Percentiles rank a stretch among this genome's conserved stretches.
Conservation (phyloP, 2,888 invertebrate genomes). For the Bombylius discolor region DNA sequence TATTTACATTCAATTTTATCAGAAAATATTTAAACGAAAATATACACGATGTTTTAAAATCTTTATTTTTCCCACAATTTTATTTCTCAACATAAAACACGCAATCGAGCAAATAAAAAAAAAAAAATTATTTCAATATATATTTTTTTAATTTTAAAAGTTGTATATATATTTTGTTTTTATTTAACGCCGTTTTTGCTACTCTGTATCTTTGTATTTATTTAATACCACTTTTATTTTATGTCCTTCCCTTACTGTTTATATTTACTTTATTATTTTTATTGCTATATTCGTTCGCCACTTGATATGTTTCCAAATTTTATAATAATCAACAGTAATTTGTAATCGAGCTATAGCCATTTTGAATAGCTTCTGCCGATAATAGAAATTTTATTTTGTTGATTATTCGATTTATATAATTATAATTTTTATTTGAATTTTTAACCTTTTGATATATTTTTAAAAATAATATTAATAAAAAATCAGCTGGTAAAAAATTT, state of each 20-base stretch:
- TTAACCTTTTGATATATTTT: not conserved
- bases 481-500: too few relatives aligned
- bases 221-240: constrained; percentile 8
- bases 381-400: not conserved
- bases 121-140: too few relatives aligned
- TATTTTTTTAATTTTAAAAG: not conserved
- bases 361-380: constrained; percentile 7
- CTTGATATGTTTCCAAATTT: constrained; percentile 71
- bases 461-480: not conserved
- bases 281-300: constrained; percentile 41
- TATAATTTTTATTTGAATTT: not conserved
- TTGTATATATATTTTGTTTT: not conserved
- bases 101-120: too few relatives aligned
- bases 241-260: not conserved
- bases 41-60: too few relatives aligned
- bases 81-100: too few relatives aligned
- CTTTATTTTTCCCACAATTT: too few relatives aligned
- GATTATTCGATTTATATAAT: too few relatives aligned
- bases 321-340: constrained; percentile 35
- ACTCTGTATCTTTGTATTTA: constrained; percentile 8
- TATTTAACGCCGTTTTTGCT: not conserved
- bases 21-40: too few relatives aligned
- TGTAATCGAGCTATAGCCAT: constrained; percentile 12
- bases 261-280: not conserved
- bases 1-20: too few relatives aligned